Evolutionary conservation across 2,888 invertebrate genomes (phyloP), one percentile per base, ranked within the genome.

Genomic region (Eutolmus rufibarbis): DNA sequence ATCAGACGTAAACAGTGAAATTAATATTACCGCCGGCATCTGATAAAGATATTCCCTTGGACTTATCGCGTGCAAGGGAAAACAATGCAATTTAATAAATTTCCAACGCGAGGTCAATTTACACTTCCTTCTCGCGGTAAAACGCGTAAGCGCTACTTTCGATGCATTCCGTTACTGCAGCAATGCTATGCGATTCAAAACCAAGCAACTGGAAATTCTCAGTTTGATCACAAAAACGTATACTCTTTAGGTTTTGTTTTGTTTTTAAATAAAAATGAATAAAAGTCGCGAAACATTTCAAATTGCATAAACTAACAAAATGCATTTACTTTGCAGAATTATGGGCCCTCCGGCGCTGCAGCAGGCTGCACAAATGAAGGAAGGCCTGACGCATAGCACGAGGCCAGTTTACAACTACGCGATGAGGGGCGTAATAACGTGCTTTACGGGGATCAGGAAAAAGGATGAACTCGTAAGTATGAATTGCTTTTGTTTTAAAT

Each of bases 361-460:
- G 91, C 96, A 97, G 92, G 93, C 96, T 91, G 95, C 96, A 88
- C 94, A 95, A 90, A 95, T 95, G 91, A 94, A 94, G 88, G 95
- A 96, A 91, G 94, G 95, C 90, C 93, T 97, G 90, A 95, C 95
- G 90, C 94, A 95, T 90, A 95, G 95, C 92, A 93, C 95, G 88
- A 94, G 98, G 89, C 98, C 98, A 88, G 94, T 98, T 91, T 98
- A 96, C 93, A 97, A 96, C 92, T 95, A 96, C 91, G 95, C 97
- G 88, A 98, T 98, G 98, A 95, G 95, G 90, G 97, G 97, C 89
- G 95, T 97, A 86, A 96, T 97, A 91, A 95, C 98, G 90, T 98
- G 97, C 93, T 98, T 98, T 93, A 97, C 98, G 88, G 98, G 98
- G 88, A 98, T 98, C 93, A 94, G 97, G 90, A 96, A 96, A 92